phyloP scores from a whole-genome alignment of 2,888 invertebrate genomes.

The Deilephila elpenor region DNA sequence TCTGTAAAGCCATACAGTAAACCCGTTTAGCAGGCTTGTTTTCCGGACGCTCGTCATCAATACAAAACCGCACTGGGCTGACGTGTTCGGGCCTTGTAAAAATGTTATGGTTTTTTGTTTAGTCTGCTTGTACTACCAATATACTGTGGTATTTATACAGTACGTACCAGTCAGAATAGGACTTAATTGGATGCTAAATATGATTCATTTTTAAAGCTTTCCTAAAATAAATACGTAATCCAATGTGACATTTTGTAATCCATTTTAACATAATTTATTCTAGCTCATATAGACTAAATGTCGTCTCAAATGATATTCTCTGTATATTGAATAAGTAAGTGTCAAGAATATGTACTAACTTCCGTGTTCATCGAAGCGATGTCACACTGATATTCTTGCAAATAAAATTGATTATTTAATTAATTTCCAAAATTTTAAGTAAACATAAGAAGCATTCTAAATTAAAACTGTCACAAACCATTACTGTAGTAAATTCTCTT shows the following conservation, averaged over 20 bases:
- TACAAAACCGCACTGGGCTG: constrained; percentile 41
- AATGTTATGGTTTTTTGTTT: constrained; percentile 36
- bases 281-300: background rate
- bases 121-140: background rate
- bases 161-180: background rate
- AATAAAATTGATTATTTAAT: background rate
- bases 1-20: constrained; percentile 55
- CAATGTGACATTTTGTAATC: background rate
- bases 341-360: background rate
- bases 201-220: background rate
- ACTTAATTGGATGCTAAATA: background rate
- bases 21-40: constrained; percentile 62
- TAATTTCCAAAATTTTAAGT: no score
- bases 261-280: background rate
- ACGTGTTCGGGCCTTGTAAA: constrained; percentile 38
- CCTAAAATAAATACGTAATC: no score
- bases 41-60: constrained; percentile 56
- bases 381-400: background rate
- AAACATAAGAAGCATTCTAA: no score
- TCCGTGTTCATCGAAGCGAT: background rate
- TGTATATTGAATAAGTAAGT: background rate
- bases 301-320: background rate
- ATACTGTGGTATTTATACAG: no score
- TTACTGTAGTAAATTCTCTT: no score
- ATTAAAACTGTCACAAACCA: no score